Conservation (phyloP, 1,140 invertebrate species). For the Ephestia elutella region DNA sequence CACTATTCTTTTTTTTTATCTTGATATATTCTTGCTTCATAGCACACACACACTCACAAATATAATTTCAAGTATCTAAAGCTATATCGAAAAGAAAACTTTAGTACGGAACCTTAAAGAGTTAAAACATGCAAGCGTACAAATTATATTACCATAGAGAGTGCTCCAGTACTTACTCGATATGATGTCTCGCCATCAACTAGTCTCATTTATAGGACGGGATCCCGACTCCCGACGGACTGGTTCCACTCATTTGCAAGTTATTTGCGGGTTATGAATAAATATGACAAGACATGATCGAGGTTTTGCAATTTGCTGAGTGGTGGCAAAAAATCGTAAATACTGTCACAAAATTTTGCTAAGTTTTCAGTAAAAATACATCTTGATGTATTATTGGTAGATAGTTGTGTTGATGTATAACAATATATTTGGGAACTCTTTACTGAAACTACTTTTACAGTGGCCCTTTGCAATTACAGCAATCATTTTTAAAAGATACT, state of each 20-base stretch:
- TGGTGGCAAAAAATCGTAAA: background rate
- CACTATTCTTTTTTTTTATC: too few species aligned
- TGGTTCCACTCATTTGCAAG: slow-evolving; percentile 14
- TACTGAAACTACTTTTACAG: too few species aligned
- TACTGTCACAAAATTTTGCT: background rate
- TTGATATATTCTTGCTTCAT: too few species aligned
- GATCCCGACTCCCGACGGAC: slow-evolving; percentile 17
- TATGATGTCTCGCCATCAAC: slow-evolving; percentile 1
- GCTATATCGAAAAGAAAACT: too few species aligned
- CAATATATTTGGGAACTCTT: too few species aligned
- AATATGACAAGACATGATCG: slow-evolving; percentile 17
- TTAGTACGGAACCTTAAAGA: too few species aligned
- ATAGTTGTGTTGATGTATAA: background rate
- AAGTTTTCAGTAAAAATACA: background rate
- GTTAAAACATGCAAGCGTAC: too few species aligned
- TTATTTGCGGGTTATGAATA: slow-evolving; percentile 20
- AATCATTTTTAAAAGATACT: too few species aligned
- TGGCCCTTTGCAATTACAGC: too few species aligned
- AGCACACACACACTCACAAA: too few species aligned
- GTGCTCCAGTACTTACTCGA: background rate
- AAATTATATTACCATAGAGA: too few species aligned
- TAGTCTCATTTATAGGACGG: slow-evolving; percentile 15
- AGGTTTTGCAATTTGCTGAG: background rate
- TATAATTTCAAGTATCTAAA: too few species aligned
- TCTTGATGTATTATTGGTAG: background rate